Base-by-base conservation (phyloP, 2,113 vertebrate genomes). In the Macroglossus sobrinus region DNA sequence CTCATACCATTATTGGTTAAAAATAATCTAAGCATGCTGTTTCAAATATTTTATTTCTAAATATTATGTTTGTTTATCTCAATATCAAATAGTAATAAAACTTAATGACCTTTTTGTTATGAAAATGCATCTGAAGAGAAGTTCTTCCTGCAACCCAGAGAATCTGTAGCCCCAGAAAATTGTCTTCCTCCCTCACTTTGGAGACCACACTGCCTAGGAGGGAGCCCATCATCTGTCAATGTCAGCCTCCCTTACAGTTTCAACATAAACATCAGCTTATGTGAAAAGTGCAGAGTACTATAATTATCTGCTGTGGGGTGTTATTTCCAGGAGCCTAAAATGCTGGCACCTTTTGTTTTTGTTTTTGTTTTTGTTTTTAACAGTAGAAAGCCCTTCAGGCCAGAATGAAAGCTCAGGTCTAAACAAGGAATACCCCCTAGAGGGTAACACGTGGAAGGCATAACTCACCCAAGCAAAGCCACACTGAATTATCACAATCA, bases 11-110 rank as follows among this genome's bases (percentile, higher is more conserved):
- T 68, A 90, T 30, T 85, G 78, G 94, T 89, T 97, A 96, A 97
- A 97, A 98, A 97, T 96, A 94, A 96, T 74, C 47, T 74, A 61
- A 90, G 75, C 92, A n/a, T 89, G 64, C 43, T 84, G 45, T 35
- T 95, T 84, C 75, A 45, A 72, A 84, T 19, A 80, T 81, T 86
- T 92, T 71, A 72, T 88, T 94, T 86, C 50, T 72, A 96, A 78
- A 38, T 79, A 81, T 50, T 63, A 28, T 68, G 53, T 69, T 33
- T 85, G n/a, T 64, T 84, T 75, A 55, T 76, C 40, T 91, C 57
- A 84, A 11, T 61, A 72, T 76, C 81, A 80, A 95, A 92, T 22
- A 90, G 22, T 38, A 53, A 59, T 53, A 57, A 91, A 86, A 18
- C 16, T 7, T 57, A 50, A 71, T 91, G 59, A 63, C 22, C 61